Percentiles rank a stretch among this genome's conserved stretches.
phyloP scores from a whole-genome alignment of 1,140 invertebrate genomes.

The Magallana gigas region DNA sequence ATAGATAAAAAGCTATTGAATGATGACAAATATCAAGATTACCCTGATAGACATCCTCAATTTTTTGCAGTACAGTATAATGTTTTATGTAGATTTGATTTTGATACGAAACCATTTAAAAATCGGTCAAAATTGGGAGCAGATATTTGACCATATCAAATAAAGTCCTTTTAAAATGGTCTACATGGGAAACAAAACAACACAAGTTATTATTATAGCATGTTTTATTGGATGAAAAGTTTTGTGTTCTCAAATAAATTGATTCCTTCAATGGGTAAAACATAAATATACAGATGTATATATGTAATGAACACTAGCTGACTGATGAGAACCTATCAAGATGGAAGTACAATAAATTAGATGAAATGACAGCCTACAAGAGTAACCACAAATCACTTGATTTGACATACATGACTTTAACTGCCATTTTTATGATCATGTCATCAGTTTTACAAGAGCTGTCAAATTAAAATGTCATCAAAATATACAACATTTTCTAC shows the following conservation, averaged over 20 bases:
- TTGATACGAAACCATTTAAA: too few species aligned
- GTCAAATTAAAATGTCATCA: conserved; percentile 14
- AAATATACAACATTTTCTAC: neutral
- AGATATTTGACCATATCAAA: too few species aligned
- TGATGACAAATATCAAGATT: too few species aligned
- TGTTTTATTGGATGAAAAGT: conserved; percentile 22
- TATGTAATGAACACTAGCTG: neutral
- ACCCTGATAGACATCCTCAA: too few species aligned
- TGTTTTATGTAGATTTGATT: too few species aligned
- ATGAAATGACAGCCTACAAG: neutral
- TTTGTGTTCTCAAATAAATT: neutral
- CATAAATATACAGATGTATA: neutral
- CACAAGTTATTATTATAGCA: neutral
- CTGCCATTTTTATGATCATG: conserved; percentile 31
- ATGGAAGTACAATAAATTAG: conserved; percentile 1
- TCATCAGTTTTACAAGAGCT: conserved; percentile 21
- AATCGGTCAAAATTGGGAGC: too few species aligned
- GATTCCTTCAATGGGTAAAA: neutral
- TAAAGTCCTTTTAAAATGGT: too few species aligned
- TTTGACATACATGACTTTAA: conserved; percentile 15
- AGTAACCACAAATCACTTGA: conserved; percentile 8
- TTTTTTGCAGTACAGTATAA: too few species aligned
- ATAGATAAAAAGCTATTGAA: too few species aligned
- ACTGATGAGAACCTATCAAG: neutral
- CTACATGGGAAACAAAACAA: too few species aligned